Percentiles rank a stretch among this genome's conserved stretches.
Evolutionary conservation across 2,888 invertebrate species (phyloP).

Genomic region (Lithodes maja): DNA sequence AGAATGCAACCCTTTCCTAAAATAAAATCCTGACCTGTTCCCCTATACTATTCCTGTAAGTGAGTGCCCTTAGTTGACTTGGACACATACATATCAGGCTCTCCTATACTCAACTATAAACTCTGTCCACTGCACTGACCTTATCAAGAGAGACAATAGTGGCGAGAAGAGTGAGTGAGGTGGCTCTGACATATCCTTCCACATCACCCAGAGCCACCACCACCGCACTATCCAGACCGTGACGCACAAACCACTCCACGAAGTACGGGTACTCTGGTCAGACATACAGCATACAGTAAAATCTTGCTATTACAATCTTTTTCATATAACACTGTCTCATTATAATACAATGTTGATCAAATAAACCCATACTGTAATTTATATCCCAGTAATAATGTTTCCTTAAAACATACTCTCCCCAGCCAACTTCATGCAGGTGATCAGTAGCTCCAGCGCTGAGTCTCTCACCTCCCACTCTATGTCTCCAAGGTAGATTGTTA

Average conservation of each 20-base stretch:
- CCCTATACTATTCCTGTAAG: too few relatives aligned
- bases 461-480: constrained; percentile 60
- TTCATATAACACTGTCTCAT: too few relatives aligned
- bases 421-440: constrained; percentile 57
- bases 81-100: too few relatives aligned
- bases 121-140: background rate
- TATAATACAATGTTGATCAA: too few relatives aligned
- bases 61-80: too few relatives aligned
- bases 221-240: constrained; percentile 41
- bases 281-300: too few relatives aligned
- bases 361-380: too few relatives aligned
- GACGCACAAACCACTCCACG: constrained; percentile 54
- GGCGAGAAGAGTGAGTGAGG: constrained; percentile 43
- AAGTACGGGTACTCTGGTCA: constrained; percentile 56
- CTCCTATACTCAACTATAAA: too few relatives aligned
- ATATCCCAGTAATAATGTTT: too few relatives aligned
- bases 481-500: constrained; percentile 43
- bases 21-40: too few relatives aligned
- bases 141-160: constrained; percentile 54
- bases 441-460: constrained; percentile 53
- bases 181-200: constrained; percentile 60
- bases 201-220: constrained; percentile 56
- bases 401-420: constrained; percentile 47
- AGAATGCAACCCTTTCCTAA: too few relatives aligned
- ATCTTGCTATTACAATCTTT: too few relatives aligned